Conservation (phyloP, 2,888 invertebrate species). For the Lutraria lutraria region DNA sequence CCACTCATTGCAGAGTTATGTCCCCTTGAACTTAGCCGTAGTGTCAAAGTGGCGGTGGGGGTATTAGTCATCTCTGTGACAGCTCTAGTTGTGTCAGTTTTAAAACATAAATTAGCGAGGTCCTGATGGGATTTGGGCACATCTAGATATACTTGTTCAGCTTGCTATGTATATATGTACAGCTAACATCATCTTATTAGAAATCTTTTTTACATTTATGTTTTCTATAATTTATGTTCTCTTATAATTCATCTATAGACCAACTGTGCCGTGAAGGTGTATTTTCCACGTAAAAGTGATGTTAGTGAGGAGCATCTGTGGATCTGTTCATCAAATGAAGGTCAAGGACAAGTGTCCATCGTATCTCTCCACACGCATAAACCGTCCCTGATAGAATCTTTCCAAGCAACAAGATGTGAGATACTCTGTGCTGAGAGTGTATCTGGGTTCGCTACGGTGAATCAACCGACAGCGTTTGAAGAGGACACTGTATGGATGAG, state of each 20-base stretch:
- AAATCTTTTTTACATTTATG: too few relatives aligned
- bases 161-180: too few relatives aligned
- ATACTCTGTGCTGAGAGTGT: conserved; percentile 82
- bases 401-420: conserved; percentile 79
- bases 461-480: conserved; percentile 71
- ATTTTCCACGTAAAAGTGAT: conserved; percentile 85
- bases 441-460: conserved; percentile 76
- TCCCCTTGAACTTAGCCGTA: too few relatives aligned
- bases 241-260: conserved; percentile 74
- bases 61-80: too few relatives aligned
- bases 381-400: conserved; percentile 83
- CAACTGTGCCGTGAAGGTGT: conserved; percentile 83
- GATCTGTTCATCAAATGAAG: conserved; percentile 94
- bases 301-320: conserved; percentile 93
- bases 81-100: too few relatives aligned
- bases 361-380: conserved; percentile 88
- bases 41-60: too few relatives aligned
- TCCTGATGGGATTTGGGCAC: too few relatives aligned
- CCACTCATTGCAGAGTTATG: too few relatives aligned
- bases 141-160: too few relatives aligned
- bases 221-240: background rate
- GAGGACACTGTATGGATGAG: conserved; percentile 94
- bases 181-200: too few relatives aligned
- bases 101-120: too few relatives aligned
- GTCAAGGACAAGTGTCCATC: conserved; percentile 90